Base-by-base conservation (phyloP, 2,113 vertebrate species). In the Recurvirostra avosetta region DNA sequence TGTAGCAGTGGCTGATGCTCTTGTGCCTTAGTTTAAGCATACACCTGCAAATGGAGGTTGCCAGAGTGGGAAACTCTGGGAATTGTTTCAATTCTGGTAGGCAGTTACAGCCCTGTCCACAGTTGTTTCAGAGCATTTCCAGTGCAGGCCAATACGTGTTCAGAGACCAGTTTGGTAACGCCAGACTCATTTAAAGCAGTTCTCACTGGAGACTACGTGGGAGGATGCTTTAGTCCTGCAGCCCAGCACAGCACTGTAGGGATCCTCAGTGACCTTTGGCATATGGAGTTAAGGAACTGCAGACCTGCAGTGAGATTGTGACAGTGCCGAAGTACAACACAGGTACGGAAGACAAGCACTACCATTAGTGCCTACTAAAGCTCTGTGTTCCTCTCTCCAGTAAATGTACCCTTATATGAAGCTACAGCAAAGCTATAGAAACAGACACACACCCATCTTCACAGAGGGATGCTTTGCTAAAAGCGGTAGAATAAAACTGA, bases 341-440 rank as follows among this genome's bases (percentile, higher is more conserved):
- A 5, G 70, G 22, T 36, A 41, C 32, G 23, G 70, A 62, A 56
- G 47, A 12, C 27, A 23, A n/a, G 10, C 15, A 30, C 21, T 80
- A 12, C 12, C 2, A 0, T 25, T 22, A 23, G 20, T 80, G 30
- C 55, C 47, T 1, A 0, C 47, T 49, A 5, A 12, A 63, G 41
- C 36, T 76, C 84, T 50, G 49, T 3, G 0, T 58, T 50, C 34
- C 11, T 58, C 49, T 58, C 41, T 45, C 41, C 16, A 18, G 38
- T 40, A 71, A 40, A 71, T 14, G 16, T 40, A 3, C 1, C 1
- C 36, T 26, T 65, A 6, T 2, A 41, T 10, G 8, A 38, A 71
- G 58, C 50, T 52, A 9, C 23, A 52, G 9, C 50, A n/a, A 27
- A 71, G 13, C 43, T 53, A 5, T 47, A 45, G 50, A 50, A 43